Evolutionary conservation across 2,113 vertebrate species (phyloP), one percentile per base, ranked within the genome.

Genomic region (Rhabdomys dilectus): DNA sequence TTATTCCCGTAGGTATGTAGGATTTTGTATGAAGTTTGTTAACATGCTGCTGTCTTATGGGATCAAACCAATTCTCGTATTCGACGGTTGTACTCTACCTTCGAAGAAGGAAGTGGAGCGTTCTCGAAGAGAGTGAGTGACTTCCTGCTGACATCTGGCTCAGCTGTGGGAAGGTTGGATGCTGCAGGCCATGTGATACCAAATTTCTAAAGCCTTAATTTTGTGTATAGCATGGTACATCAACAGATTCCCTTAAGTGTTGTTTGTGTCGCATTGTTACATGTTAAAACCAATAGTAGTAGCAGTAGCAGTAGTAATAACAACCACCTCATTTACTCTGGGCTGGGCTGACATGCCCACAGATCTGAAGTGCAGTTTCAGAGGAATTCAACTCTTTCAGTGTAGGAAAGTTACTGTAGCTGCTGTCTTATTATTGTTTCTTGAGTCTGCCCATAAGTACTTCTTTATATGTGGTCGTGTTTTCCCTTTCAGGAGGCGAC

Each of bases 21-120:
- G 87, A 92, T 99, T 99, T 98, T 99, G 99, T 97, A 99, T 99
- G 99, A 99, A 99, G 98, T 99, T 99, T 97, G 99, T 99, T 97
- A 99, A 99, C 81, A 99, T 99, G 99, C 98, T 99, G 7, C 97
- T 99, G 51, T 99, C 98, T 56, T 99, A 99, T 91, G 98, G 99
- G 5, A 98, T 99, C 96, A 99, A 99, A 97, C 99, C 99, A 34
- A 96, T 99, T 96, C 98, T 99, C 94, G 99, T 99, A 82, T 99
- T 99, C 98, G 99, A 99, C 97, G 99, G 99, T 93, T 99, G 99
- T 88, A 99, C 99, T 68, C 98, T 99, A 51, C 99, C 99, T 16
- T 99, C 99, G 36, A 99, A 99, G 97, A 98, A 98, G 94, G 99
- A 99, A 96, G 99, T 99, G 96, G 99, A 99, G 96, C 99, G 99